A percentile compares a stretch with the other conserved stretches of the same genome.
Conservation (phyloP, 2,888 invertebrate species). For the Xanthostigma xanthostigma region DNA sequence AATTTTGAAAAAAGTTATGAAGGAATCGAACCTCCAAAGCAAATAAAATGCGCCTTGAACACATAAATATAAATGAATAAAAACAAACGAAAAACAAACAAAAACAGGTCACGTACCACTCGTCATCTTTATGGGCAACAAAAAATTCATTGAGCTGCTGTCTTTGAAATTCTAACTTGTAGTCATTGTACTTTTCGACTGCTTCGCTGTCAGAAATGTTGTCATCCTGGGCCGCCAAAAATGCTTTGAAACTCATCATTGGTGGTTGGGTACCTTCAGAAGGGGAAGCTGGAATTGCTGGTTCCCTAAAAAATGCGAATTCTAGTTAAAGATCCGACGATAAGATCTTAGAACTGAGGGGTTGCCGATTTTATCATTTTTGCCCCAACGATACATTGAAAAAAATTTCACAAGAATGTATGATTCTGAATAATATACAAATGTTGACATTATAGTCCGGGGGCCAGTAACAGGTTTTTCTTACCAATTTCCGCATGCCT, state of each 20-base stretch:
- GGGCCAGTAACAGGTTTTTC: too few species aligned
- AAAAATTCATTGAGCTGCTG: conserved; percentile 98
- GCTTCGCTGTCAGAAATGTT: conserved; percentile 95
- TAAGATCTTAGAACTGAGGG: too few species aligned
- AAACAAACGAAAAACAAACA: conserved; percentile 7
- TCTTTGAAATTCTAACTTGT: conserved; percentile 90
- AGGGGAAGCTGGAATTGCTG: conserved; percentile 27
- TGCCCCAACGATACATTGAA: too few species aligned
- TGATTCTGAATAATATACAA: too few species aligned
- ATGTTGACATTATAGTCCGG: too few species aligned
- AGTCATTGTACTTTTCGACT: conserved; percentile 92
- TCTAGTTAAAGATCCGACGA: too few species aligned
- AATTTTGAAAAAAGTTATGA: too few species aligned
- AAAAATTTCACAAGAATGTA: too few species aligned
- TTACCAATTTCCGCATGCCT: too few species aligned
- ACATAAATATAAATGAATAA: conserved; percentile 6
- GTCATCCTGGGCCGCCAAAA: conserved; percentile 91
- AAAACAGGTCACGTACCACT: conserved; percentile 65
- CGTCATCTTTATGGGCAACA: conserved; percentile 97
- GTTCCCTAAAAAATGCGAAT: conserved; percentile 31
- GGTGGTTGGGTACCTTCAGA: conserved; percentile 62
- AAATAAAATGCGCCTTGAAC: too few species aligned
- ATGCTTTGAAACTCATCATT: conserved; percentile 95
- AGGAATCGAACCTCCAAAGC: too few species aligned
- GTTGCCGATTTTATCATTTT: too few species aligned